A percentile compares a stretch with the other conserved stretches of the same genome.
These are phyloP conservation scores for Polydrusus cervinus DNA, from an alignment of 2,888 invertebrate species.

Conservation along the genomic window DNA sequence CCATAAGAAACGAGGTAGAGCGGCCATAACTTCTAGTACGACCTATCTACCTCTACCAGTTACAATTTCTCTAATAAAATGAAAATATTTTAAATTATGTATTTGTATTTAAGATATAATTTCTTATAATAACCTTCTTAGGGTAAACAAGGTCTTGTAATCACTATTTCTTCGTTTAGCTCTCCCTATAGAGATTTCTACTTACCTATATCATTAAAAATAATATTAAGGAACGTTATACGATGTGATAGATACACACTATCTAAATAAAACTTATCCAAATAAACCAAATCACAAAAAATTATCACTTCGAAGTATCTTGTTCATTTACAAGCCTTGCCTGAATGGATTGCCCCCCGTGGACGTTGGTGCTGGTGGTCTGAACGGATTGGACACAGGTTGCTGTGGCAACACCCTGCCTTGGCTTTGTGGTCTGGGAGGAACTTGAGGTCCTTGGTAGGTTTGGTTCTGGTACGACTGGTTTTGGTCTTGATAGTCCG, in stretches of 20 bases:
- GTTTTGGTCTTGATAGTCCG: conserved; percentile 68
- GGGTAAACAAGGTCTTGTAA: no score
- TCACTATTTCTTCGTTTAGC: background rate
- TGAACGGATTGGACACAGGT: conserved; percentile 63
- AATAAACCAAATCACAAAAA: conserved; percentile 18
- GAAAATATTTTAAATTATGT: no score
- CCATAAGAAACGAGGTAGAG: no score
- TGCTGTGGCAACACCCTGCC: conserved; percentile 65
- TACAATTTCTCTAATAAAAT: no score
- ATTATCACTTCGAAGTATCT: conserved; percentile 25
- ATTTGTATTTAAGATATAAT: background rate
- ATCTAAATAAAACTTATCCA: background rate
- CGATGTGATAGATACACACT: conserved; percentile 33
- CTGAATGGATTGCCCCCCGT: conserved; percentile 71
- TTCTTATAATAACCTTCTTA: background rate
- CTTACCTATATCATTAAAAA: background rate
- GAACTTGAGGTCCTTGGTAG: conserved; percentile 63
- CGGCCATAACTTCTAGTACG: no score
- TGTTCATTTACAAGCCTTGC: conserved; percentile 78
- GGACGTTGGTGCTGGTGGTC: conserved; percentile 56
- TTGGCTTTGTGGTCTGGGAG: conserved; percentile 73
- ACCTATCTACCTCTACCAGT: no score
- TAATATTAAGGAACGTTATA: conserved; percentile 27
- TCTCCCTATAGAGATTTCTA: background rate
- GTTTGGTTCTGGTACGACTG: conserved; percentile 71